Evolutionary conservation across 2,888 invertebrate species (phyloP), one percentile per base, ranked within the genome.

Genomic region (Amiota mariae): DNA sequence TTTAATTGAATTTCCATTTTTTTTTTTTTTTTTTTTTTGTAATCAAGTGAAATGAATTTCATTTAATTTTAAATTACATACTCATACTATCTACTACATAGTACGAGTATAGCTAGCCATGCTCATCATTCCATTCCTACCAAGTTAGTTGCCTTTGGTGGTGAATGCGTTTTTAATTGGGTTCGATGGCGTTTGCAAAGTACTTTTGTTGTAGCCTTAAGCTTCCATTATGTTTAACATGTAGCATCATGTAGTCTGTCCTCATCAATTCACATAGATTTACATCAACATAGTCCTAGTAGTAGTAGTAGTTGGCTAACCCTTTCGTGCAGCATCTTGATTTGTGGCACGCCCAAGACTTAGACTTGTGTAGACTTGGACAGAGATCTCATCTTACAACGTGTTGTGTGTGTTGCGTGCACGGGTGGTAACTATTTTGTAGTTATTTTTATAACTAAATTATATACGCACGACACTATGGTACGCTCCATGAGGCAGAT

Each of bases 371-470:
- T 24, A 24, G 24, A 2, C 24, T n/a, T n/a, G n/a, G 24, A 15
- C 15, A 73, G 72, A 79, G 81, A 87, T 87, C 82, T 81, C 84
- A 81, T 85, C 85, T 87, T 85, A 82, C 80, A 79, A 72, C 71
- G 36, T 71, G 51, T 36, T 72, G 72, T 59, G 49, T 24, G 24
- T 24, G 24, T 36, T 6, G 36, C 36, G 6, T 66, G 77, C 57
- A 18, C 56, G 20, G 71, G 74, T 76, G 75, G 76, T 81, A 77
- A 76, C 78, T 81, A 77, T 80, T 68, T 68, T 82, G 87, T 81
- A 86, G 86, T 87, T 87, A 86, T 87, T 88, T 87, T 87, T 88
- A 87, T 87, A 87, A 88, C 87, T 87, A 87, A 88, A 87, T 88
- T 87, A 88, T 84, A 85, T 82, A 86, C 84, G 85, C 81, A 80